A percentile compares a stretch with the other conserved stretches of the same genome.
phyloP scores from a whole-genome alignment of 2,888 invertebrate genomes.

The Eretmocerus hayati region DNA sequence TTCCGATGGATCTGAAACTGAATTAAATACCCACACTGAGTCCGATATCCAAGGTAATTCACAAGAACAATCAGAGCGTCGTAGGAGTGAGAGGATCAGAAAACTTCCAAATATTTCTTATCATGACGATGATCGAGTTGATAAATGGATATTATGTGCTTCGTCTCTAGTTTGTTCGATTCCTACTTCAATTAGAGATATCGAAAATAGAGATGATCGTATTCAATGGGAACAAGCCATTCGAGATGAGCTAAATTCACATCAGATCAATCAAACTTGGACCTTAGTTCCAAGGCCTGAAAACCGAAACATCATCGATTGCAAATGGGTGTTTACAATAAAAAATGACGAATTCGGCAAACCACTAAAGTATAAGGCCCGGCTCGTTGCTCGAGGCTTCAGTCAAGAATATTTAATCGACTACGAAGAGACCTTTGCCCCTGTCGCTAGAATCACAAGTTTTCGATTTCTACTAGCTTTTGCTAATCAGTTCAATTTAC shows the following conservation, averaged over 20 bases:
- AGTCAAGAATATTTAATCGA: no score
- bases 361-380: no score
- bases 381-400: no score
- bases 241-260: slow-evolving; percentile 22
- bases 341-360: no score
- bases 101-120: neutral
- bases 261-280: slow-evolving; percentile 16
- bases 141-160: neutral
- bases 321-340: no score
- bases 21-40: no score
- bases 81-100: neutral
- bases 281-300: slow-evolving; percentile 15
- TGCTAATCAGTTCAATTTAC: slow-evolving; percentile 18
- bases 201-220: slow-evolving; percentile 19
- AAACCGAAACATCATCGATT: no score
- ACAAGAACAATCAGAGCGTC: neutral
- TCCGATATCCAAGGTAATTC: neutral
- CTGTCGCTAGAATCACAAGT: slow-evolving; percentile 16
- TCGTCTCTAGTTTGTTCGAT: slow-evolving; percentile 4
- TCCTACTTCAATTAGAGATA: slow-evolving; percentile 18
- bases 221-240: slow-evolving; percentile 21
- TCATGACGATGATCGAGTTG: neutral
- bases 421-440: no score
- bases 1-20: no score
- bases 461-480: slow-evolving; percentile 21